Percentiles rank a stretch among this genome's conserved stretches.
Evolutionary conservation across 1,140 invertebrate genomes (phyloP).

Genomic region (Lethrus apterus): DNA sequence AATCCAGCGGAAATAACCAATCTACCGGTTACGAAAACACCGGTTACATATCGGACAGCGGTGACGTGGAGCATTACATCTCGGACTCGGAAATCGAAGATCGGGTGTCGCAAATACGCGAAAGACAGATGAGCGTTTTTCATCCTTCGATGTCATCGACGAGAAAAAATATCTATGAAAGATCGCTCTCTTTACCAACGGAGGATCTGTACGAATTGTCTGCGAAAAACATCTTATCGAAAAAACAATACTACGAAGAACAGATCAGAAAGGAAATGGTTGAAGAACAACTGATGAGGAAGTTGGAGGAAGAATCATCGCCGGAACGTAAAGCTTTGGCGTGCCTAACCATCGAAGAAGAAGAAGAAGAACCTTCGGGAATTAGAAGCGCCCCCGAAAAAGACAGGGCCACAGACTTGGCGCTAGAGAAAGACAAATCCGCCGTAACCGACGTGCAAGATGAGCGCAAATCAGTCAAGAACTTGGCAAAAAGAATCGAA

Average conservation of each 20-base stretch:
- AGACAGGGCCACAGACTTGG: constrained; percentile 18
- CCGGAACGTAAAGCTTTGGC: constrained; percentile 41
- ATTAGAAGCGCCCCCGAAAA: no score
- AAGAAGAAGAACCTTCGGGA: constrained; percentile 22
- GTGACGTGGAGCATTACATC: constrained; percentile 39
- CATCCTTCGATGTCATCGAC: constrained; percentile 30
- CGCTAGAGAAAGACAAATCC: no score
- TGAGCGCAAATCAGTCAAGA: constrained; percentile 20
- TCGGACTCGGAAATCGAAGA: constrained; percentile 41
- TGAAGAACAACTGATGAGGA: constrained; percentile 42
- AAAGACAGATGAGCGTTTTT: constrained; percentile 39
- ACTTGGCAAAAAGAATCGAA: constrained; percentile 25
- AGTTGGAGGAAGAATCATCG: constrained; percentile 45
- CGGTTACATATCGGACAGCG: constrained; percentile 40
- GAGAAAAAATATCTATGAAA: constrained; percentile 41
- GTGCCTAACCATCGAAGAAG: constrained; percentile 17
- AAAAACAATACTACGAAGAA: constrained; percentile 44
- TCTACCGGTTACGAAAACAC: constrained; percentile 33
- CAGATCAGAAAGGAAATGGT: constrained; percentile 47
- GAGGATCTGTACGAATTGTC: constrained; percentile 40
- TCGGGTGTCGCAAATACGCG: constrained; percentile 37
- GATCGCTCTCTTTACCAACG: constrained; percentile 44
- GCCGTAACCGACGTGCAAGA: no score
- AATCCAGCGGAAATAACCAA: constrained; percentile 21
- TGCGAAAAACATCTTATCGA: constrained; percentile 35